Conservation (phyloP, 2,888 invertebrate genomes). For the Cephus rjabovi region DNA sequence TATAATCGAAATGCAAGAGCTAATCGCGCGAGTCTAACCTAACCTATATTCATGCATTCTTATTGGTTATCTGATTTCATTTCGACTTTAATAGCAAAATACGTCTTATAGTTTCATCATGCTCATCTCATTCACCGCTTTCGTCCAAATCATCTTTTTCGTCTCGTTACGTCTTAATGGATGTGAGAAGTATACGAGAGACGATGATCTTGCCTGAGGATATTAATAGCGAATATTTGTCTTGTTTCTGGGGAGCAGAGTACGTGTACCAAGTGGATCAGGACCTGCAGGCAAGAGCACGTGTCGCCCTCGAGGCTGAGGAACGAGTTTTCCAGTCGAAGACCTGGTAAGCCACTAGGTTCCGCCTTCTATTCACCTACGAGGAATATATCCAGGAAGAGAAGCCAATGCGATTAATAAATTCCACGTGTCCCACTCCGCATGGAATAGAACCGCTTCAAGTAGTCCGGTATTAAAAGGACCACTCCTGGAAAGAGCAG, state of each 20-base stretch:
- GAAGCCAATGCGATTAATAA: neutral
- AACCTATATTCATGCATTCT: neutral
- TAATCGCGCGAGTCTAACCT: neutral
- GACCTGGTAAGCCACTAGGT: slow-evolving; percentile 42
- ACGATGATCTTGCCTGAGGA: neutral
- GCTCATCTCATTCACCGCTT: neutral
- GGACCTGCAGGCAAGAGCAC: slow-evolving; percentile 61
- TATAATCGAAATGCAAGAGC: neutral
- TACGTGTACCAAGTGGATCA: slow-evolving; percentile 61
- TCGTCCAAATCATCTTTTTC: neutral
- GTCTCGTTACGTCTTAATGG: neutral
- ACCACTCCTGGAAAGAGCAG: neutral
- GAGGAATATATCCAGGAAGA: neutral
- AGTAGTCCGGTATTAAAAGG: neutral
- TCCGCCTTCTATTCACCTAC: neutral
- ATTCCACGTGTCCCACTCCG: neutral
- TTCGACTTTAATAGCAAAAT: neutral
- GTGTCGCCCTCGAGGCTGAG: slow-evolving; percentile 63
- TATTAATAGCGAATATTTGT: slow-evolving; percentile 13
- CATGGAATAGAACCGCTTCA: neutral
- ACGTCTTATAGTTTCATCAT: neutral
- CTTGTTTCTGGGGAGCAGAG: slow-evolving; percentile 41
- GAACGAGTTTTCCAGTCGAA: slow-evolving; percentile 52
- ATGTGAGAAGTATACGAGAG: neutral
- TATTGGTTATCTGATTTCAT: neutral